Conservation (phyloP, 2,797 vertebrate species). For the Alexandromys oeconomus region DNA sequence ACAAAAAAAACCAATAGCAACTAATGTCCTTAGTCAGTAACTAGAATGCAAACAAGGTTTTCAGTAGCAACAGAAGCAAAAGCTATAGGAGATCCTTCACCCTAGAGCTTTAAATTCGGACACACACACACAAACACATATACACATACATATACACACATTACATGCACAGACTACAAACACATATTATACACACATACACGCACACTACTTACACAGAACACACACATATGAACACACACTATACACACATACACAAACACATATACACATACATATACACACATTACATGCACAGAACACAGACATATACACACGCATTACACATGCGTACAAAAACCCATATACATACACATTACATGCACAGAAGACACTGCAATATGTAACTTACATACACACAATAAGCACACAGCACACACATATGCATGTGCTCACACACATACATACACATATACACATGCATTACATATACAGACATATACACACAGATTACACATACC, state of each 20-base stretch:
- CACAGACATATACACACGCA: neutral
- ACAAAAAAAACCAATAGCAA: neutral
- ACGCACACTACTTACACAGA: neutral
- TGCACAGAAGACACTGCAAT: neutral
- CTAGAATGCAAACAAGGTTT: neutral
- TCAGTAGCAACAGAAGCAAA: neutral
- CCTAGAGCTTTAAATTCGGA: neutral
- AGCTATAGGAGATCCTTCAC: neutral
- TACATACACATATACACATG: neutral
- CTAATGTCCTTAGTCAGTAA: neutral
- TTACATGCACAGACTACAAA: neutral
- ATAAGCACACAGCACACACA: neutral
- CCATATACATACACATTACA: neutral
- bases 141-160: neutral
- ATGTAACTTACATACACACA: too few species aligned
- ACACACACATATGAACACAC: too few species aligned
- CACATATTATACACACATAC: neutral
- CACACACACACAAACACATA: neutral
- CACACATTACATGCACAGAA: neutral
- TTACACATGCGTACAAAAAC: neutral
- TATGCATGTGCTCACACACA: neutral
- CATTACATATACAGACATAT: too few species aligned
- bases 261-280: neutral
- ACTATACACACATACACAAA: neutral
- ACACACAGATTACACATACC: too few species aligned